Conservation (phyloP, 2,113 vertebrate genomes). For the Leiothrix lutea region DNA sequence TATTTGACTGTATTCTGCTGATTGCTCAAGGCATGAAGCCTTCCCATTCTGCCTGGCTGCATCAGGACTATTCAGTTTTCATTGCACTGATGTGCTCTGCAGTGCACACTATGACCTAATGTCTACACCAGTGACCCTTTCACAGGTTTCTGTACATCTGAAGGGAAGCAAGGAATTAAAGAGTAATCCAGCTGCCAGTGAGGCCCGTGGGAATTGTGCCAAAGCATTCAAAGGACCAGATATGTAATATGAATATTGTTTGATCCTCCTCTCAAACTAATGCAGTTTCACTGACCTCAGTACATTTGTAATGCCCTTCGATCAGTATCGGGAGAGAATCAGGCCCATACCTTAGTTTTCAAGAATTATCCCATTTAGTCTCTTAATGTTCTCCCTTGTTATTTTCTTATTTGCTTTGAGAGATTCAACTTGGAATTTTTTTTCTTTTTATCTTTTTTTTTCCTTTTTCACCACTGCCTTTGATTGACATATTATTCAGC, state of each 20-base stretch:
- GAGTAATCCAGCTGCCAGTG: conserved; percentile 39
- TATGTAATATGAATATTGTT: neutral
- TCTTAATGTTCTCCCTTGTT: neutral
- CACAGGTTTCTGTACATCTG: conserved; percentile 42
- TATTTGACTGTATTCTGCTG: neutral
- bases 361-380: neutral
- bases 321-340: neutral
- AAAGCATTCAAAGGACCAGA: neutral
- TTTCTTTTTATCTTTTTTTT: neutral
- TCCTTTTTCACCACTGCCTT: neutral
- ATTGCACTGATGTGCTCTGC: conserved; percentile 26
- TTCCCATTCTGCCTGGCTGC: conserved; percentile 47
- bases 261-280: neutral
- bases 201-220: neutral
- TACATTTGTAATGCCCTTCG: neutral
- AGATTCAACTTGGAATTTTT: neutral
- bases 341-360: neutral
- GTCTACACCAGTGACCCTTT: conserved; percentile 47
- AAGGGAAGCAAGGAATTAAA: conserved; percentile 56
- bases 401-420: neutral
- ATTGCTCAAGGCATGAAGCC: conserved; percentile 10
- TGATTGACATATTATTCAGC: neutral
- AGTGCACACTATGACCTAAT: conserved; percentile 42
- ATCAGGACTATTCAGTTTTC: conserved; percentile 29
- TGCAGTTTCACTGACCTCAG: neutral